A percentile compares a stretch with the other conserved stretches of the same genome.
phyloP scores from a whole-genome alignment of 2,888 invertebrate genomes.

The Panopea generosa region DNA sequence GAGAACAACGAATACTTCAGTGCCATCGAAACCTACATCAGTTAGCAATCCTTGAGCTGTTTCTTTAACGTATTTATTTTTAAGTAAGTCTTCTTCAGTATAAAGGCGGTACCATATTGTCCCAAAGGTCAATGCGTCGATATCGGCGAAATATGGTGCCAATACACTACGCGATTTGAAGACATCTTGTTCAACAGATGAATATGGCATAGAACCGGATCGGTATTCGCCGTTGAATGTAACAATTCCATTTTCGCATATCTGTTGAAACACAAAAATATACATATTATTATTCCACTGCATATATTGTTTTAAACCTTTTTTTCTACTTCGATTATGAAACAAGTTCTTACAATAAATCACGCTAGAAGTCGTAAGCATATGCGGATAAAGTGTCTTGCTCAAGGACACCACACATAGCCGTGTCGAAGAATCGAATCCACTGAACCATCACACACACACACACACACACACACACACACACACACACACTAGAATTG shows the following conservation, averaged over 20 bases:
- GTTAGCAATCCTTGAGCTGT: not conserved
- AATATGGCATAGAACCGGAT: conserved; percentile 16
- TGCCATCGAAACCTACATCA: not conserved
- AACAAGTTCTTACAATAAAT: no score
- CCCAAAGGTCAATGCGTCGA: conserved; percentile 1
- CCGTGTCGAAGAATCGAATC: no score
- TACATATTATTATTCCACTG: no score
- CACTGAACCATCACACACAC: no score
- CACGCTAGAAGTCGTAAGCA: no score
- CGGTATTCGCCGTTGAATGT: conserved; percentile 27
- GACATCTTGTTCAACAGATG: not conserved
- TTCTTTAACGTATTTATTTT: not conserved
- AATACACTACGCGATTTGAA: not conserved
- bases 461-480: no score
- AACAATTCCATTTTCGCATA: conserved; percentile 42
- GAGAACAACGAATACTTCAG: not conserved
- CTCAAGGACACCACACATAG: no score
- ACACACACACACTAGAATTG: no score
- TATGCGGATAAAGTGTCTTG: no score
- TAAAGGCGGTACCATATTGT: not conserved
- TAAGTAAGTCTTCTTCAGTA: not conserved
- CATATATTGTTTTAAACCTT: no score
- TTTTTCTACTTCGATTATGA: no score
- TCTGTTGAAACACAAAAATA: conserved; percentile 6
- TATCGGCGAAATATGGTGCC: conserved; percentile 9